Conservation (phyloP, 2,113 vertebrate species). For the Macquaria australasica region DNA sequence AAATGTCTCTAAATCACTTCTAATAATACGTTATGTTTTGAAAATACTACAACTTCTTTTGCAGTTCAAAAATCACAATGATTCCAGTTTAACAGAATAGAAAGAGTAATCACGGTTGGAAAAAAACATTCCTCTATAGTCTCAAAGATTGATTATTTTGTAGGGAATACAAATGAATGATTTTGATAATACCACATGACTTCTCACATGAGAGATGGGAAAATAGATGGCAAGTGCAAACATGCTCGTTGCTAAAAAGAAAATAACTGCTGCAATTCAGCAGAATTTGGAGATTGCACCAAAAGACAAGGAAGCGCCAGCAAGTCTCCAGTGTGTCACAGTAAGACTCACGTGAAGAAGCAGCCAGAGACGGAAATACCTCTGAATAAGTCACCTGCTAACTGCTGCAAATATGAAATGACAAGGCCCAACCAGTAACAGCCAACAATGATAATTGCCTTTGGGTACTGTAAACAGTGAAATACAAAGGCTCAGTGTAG, state of each 20-base stretch:
- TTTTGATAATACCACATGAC: too few species aligned
- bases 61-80: not conserved
- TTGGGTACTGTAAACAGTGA: not conserved
- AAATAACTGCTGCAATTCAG: not conserved
- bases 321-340: not conserved
- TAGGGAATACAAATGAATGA: not conserved
- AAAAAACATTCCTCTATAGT: not conserved
- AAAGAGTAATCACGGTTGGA: not conserved
- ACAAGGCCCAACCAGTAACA: not conserved
- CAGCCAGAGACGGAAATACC: not conserved
- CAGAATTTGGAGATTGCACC: not conserved
- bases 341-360: not conserved
- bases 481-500: not conserved
- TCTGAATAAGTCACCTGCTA: not conserved
- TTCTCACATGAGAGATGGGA: not conserved
- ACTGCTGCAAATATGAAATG: slow-evolving; percentile 7
- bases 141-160: not conserved
- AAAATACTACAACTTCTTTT: not conserved
- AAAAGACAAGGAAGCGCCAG: not conserved
- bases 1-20: not conserved
- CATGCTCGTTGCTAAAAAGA: not conserved
- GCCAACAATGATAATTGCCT: not conserved
- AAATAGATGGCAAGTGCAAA: not conserved
- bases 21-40: not conserved
- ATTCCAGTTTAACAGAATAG: not conserved